Evolutionary conservation across 1,140 invertebrate genomes (phyloP), one percentile per base, ranked within the genome.

Genomic region (Drosophila navojoa): DNA sequence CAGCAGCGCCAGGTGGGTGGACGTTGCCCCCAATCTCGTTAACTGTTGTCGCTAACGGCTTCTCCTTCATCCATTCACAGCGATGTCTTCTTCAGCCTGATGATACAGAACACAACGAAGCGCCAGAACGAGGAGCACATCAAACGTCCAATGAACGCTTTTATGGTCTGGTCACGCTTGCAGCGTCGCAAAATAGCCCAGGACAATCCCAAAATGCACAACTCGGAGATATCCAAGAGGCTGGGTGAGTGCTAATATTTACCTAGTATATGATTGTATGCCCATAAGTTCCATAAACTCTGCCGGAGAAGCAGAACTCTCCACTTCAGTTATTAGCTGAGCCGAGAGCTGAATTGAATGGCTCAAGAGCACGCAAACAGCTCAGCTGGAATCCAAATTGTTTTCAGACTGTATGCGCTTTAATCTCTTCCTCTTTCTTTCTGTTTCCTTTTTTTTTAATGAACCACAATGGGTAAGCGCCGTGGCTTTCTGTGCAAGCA

Each of bases 151-250:
- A 96, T 96, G 95, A 96, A 96, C 90, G 95, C 95, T 9, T 96
- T 96, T 92, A 96, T 96, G 95, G 95, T 96, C 35, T 98, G 97
- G 97, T 97, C 96, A 0, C 92, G 97, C 45, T 93, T 97, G 44
- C 97, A 98, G 85, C 92, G 97, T 54, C 93, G 96, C 63, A 98
- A 99, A 93, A 99, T 99, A 79, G 98, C 98, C 0, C 97, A 98
- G 92, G 98, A 99, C 81, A 99, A 99, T 93, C 98, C 98, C 1
- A 99, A 99, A 93, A 99, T 99, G 98, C 98, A 99, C 93, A 99
- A 99, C 92, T 98, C 97, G 0, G 98, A 99, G 92, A 99, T 99
- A 71, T 98, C 97, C 19, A 99, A 99, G 92, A 93, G 98, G 91
- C 94, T 99, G 42, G 98, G 96, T 97, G 74, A 95, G 95, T 93